A percentile compares a stretch with the other conserved stretches of the same genome.
Evolutionary conservation across 2,888 invertebrate genomes (phyloP).

Genomic region (Eurois occulta): DNA sequence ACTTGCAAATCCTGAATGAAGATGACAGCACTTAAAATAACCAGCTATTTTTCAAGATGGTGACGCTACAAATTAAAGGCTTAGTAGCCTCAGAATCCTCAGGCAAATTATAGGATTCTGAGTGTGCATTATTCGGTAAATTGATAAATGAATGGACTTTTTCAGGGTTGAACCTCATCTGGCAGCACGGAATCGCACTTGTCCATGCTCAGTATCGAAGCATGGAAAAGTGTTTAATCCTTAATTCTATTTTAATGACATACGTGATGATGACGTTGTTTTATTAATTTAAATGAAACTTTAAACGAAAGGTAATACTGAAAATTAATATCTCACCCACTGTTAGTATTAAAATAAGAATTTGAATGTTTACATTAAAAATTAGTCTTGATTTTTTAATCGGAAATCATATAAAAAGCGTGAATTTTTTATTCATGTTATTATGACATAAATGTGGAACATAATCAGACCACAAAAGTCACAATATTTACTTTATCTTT

Average conservation of each 20-base stretch:
- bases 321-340: not conserved
- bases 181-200: not conserved
- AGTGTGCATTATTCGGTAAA: not conserved
- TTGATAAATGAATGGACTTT: not conserved
- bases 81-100: not conserved
- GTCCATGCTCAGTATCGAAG: not conserved
- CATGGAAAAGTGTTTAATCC: not conserved
- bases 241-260: not conserved
- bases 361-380: not conserved
- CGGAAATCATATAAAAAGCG: constrained; percentile 31
- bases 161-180: not conserved
- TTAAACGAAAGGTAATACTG: not conserved
- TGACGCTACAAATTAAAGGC: constrained; percentile 32
- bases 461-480: constrained; percentile 72
- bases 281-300: not conserved
- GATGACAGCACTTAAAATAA: constrained; percentile 29
- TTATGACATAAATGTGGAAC: constrained; percentile 60
- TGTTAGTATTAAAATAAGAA: not conserved
- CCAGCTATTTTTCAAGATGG: constrained; percentile 34
- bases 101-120: not conserved
- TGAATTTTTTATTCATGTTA: constrained; percentile 47
- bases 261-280: not conserved
- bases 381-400: constrained; percentile 26
- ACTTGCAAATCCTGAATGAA: constrained; percentile 41
- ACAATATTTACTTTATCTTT: constrained; percentile 73